These are phyloP conservation scores for rat (Rattus norvegicus) DNA, from an alignment of 2,113 vertebrate species.

Conservation along the genomic window DNA sequence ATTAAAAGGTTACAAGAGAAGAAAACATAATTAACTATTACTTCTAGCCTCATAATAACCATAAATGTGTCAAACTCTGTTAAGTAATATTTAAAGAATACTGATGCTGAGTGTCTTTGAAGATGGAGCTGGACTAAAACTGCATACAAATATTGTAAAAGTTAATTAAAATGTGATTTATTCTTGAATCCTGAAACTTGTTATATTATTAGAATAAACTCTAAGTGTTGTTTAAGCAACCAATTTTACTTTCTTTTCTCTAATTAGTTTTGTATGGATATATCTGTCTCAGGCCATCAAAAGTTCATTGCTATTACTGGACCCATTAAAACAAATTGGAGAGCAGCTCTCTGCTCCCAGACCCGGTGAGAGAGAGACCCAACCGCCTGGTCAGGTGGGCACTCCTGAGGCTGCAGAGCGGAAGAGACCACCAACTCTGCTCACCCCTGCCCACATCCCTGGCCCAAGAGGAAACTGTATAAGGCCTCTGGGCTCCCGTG, in stretches of 20 bases:
- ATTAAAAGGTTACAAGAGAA: slow-evolving; percentile 72
- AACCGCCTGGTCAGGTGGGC: too few relatives aligned
- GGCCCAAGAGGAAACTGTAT: too few relatives aligned
- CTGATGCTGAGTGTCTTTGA: slow-evolving; percentile 68
- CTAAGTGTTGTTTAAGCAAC: slow-evolving; percentile 16
- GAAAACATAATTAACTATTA: slow-evolving; percentile 85
- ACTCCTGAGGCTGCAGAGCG: too few relatives aligned
- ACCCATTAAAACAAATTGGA: neutral
- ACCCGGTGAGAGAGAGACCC: too few relatives aligned
- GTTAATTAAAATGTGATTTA: slow-evolving; percentile 72
- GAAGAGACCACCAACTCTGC: too few relatives aligned
- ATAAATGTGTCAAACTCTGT: slow-evolving; percentile 81
- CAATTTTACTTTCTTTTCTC: neutral
- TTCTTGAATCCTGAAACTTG: slow-evolving; percentile 24
- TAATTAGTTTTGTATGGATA: neutral
- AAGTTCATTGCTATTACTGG: neutral
- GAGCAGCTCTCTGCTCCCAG: too few relatives aligned
- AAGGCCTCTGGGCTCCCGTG: too few relatives aligned
- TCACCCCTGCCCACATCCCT: too few relatives aligned
- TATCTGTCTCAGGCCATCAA: neutral
- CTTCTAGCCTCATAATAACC: slow-evolving; percentile 81
- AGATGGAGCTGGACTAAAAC: slow-evolving; percentile 49
- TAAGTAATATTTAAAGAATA: slow-evolving; percentile 71
- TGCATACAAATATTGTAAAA: slow-evolving; percentile 71
- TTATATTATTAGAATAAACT: slow-evolving; percentile 19